A percentile compares a stretch with the other conserved stretches of the same genome.
These are phyloP conservation scores for Cydia fagiglandana DNA, from an alignment of 1,140 invertebrate species.

Conservation along the genomic window DNA sequence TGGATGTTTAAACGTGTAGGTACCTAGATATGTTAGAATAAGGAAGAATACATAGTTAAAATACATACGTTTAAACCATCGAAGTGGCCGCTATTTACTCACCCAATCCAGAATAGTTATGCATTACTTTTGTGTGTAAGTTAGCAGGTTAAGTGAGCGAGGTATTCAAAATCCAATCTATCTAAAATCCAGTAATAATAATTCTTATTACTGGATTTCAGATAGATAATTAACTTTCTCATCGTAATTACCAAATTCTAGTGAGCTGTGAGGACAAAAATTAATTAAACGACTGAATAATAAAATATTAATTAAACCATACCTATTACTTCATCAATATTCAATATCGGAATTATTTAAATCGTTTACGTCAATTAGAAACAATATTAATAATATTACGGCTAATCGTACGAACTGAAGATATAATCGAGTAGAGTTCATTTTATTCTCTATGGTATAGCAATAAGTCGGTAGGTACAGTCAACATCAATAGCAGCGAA, in stretches of 20 bases:
- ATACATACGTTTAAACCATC: not conserved
- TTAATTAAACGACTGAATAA: slow-evolving; percentile 10
- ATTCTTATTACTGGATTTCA: not conserved
- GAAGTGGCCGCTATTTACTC: too few relatives aligned
- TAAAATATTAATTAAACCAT: slow-evolving; percentile 14
- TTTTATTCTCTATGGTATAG: not conserved
- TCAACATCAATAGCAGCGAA: too few relatives aligned
- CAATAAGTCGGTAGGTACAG: not conserved
- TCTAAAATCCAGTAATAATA: not conserved
- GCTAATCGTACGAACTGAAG: not conserved
- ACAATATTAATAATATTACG: slow-evolving; percentile 5
- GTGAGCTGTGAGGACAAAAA: not conserved
- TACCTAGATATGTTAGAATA: too few relatives aligned
- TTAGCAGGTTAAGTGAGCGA: too few relatives aligned
- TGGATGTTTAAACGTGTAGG: not conserved
- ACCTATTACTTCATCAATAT: slow-evolving; percentile 19
- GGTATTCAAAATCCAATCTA: too few relatives aligned
- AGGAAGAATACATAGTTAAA: too few relatives aligned
- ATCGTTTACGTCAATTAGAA: slow-evolving; percentile 19
- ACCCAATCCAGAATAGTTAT: too few relatives aligned
- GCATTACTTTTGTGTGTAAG: too few relatives aligned
- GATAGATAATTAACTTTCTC: not conserved
- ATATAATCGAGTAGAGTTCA: not conserved
- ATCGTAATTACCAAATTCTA: not conserved
- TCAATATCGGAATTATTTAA: slow-evolving; percentile 2